phyloP scores from a whole-genome alignment of 2,113 vertebrate genomes.

The Variabilichromis moorii region DNA sequence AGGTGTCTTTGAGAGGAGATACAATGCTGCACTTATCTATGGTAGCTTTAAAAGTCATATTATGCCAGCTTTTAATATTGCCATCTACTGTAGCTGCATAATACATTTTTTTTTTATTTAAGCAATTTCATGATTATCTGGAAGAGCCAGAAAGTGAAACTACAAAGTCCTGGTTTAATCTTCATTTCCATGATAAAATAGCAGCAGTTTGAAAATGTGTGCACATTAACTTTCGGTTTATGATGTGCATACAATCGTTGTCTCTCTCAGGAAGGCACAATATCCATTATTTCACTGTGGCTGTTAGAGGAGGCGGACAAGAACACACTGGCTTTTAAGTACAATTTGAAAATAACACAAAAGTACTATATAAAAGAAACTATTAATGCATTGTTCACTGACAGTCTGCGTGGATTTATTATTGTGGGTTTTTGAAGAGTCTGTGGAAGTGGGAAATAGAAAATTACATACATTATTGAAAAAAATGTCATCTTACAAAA shows the following conservation, averaged over 20 bases:
- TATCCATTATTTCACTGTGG: not conserved
- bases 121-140: not conserved
- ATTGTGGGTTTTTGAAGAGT: not conserved
- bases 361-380: not conserved
- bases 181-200: not conserved
- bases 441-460: not conserved
- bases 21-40: not conserved
- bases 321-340: not conserved
- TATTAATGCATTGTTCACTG: not conserved
- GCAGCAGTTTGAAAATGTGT: not conserved
- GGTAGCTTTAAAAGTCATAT: not conserved
- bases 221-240: not conserved
- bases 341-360: not conserved
- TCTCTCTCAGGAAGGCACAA: not conserved
- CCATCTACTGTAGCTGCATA: not conserved
- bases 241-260: not conserved
- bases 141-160: not conserved
- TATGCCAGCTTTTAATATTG: not conserved
- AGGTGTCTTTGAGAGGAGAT: not conserved
- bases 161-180: not conserved
- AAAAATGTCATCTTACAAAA: not conserved
- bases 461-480: not conserved
- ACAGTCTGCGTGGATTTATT: not conserved
- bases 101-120: conserved; percentile 14
- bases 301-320: not conserved